Conservation (phyloP, 2,797 vertebrate genomes). For the Triplophysa bombifrons region DNA sequence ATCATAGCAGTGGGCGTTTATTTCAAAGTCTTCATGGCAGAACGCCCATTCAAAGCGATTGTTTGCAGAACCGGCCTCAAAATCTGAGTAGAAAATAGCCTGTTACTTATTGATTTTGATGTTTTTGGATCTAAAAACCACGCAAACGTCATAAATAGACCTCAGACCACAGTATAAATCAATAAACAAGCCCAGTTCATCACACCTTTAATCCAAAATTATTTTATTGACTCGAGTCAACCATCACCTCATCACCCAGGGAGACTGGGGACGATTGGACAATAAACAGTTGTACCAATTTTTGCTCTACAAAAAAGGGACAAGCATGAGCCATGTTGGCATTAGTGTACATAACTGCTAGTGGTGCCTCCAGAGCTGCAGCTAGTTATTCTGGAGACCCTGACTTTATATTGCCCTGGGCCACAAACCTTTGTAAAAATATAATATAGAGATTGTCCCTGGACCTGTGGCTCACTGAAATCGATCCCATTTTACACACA, state of each 20-base stretch:
- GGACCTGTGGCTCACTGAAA: neutral
- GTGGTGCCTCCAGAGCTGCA: neutral
- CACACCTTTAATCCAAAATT: too few species aligned
- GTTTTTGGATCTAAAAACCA: too few species aligned
- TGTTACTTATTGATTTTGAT: too few species aligned
- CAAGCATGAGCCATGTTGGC: neutral
- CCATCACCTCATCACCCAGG: neutral
- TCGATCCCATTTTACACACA: neutral
- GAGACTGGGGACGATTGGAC: neutral
- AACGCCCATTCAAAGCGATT: too few species aligned
- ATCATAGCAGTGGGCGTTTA: too few species aligned
- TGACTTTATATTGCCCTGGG: neutral
- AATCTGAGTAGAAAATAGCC: too few species aligned
- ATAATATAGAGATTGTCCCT: neutral
- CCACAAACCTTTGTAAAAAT: neutral
- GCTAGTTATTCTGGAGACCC: neutral
- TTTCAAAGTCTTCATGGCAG: too few species aligned
- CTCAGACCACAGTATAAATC: too few species aligned
- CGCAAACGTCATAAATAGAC: too few species aligned
- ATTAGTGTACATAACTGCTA: neutral
- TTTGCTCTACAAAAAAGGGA: neutral
- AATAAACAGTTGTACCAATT: neutral
- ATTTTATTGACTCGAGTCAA: neutral
- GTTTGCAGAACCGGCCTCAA: too few species aligned
- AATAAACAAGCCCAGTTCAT: too few species aligned